Percentiles rank a stretch among this genome's conserved stretches.
Evolutionary conservation across 2,797 vertebrate genomes (phyloP).

Genomic region (Mergus octosetaceus): DNA sequence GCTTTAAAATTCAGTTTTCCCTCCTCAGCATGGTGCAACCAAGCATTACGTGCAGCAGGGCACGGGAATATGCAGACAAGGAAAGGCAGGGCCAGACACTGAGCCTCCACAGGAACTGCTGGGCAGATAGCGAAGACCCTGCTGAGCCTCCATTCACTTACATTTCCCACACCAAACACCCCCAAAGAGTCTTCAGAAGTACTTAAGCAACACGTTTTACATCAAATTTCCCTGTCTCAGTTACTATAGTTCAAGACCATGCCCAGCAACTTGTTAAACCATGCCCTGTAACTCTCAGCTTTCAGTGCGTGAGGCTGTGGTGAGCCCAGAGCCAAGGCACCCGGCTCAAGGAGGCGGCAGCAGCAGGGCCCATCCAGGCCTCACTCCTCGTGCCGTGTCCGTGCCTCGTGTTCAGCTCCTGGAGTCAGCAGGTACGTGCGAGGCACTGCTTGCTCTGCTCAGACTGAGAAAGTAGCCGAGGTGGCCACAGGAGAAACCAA

Average conservation of each 20-base stretch:
- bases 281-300: neutral
- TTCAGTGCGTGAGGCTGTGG: accelerated
- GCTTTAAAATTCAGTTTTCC: neutral
- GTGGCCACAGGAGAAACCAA: neutral
- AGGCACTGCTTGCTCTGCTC: neutral
- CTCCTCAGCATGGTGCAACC: neutral
- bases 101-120: neutral
- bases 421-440: neutral
- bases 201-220: neutral
- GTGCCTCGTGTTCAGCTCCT: too few relatives aligned
- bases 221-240: accelerated
- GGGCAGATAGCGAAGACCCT: accelerated
- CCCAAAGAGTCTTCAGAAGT: neutral
- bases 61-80: neutral
- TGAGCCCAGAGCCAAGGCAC: neutral
- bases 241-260: neutral
- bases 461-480: neutral
- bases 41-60: accelerated
- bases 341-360: neutral
- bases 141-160: accelerated
- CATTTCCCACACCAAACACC: neutral
- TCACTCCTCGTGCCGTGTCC: neutral
- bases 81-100: neutral
- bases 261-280: neutral
- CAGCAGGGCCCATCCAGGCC: neutral